Base-by-base conservation (phyloP, 2,888 invertebrate genomes). In the Azorinus chamasolen region DNA sequence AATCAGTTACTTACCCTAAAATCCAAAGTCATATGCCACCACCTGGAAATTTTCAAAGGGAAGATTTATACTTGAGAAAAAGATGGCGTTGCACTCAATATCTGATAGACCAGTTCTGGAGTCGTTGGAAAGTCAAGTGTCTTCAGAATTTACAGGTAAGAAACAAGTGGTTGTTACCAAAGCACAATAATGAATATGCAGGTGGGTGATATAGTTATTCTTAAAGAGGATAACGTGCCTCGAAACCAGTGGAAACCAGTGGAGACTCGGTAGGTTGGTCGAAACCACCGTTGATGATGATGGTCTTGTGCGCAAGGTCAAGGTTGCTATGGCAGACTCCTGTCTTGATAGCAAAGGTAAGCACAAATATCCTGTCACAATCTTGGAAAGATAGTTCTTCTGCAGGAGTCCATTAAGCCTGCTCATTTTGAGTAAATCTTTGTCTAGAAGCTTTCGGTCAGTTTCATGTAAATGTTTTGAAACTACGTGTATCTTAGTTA, bases 1-100 rank as follows among this genome's bases (percentile, higher is more conserved):
- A 84, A 85, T 59, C 68, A 78, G 41, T 32, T 84, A 18, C 43
- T 84, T 4, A 81, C 83, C 3, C 58, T 76, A 65, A 83, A 84
- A 62, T 61, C 73, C 1, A 63, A 71, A 2, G 54, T 73, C 18
- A 14, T 55, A 14, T 79, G 0, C 74, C 81, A 8, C 80, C 82
- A 14, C 79, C 72, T 37, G 82, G 84, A 20, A 27, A 72, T 6
- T 86, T 85, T 46, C 51, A 43, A 16, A 55, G 20, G 55, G 45
- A 24, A 3, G 83, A 83, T 48, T 1, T 83, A 10, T 84, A 74
- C 43, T 46, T 41, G 2, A n/a, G 81, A 20, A 78, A 72, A 37
- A 65, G 75, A 0, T 85, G 84, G 84, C 12, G 76, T 14, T 22
- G 72, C 1, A 43, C 50, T 43, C 80, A 79, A 25, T 59, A 43